These are phyloP conservation scores for Drosophila neonasuta DNA, from an alignment of 2,888 invertebrate species.

Conservation along the genomic window DNA sequence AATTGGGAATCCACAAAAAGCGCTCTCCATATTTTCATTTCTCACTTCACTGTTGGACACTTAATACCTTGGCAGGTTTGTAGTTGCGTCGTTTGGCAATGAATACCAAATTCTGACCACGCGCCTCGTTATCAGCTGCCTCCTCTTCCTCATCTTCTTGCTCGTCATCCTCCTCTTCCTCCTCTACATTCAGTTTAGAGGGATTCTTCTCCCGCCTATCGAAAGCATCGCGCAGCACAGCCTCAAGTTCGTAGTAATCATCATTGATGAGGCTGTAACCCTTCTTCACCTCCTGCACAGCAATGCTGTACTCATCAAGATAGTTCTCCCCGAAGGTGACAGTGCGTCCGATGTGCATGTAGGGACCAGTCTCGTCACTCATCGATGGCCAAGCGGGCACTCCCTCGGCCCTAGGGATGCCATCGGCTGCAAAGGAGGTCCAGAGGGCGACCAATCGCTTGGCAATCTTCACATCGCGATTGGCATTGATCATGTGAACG, in stretches of 20 bases:
- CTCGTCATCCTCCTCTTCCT: slow-evolving; percentile 36
- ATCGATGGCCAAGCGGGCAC: slow-evolving; percentile 79
- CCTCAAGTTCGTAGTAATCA: slow-evolving; percentile 76
- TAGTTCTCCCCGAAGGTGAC: slow-evolving; percentile 77
- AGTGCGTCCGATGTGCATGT: slow-evolving; percentile 77
- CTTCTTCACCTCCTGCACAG: slow-evolving; percentile 70
- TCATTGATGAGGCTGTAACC: slow-evolving; percentile 78
- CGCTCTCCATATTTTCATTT: neutral
- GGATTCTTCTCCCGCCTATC: slow-evolving; percentile 18
- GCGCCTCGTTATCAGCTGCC: slow-evolving; percentile 42
- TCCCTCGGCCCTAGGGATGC: slow-evolving; percentile 75
- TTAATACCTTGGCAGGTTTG: slow-evolving; percentile 3
- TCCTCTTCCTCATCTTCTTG: slow-evolving; percentile 33
- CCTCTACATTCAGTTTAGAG: neutral
- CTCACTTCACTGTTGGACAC: neutral
- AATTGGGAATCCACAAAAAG: neutral
- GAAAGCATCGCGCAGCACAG: slow-evolving; percentile 39
- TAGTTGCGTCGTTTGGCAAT: slow-evolving; percentile 61
- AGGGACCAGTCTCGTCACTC: slow-evolving; percentile 80
- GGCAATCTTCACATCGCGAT: slow-evolving; percentile 81
- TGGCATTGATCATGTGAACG: slow-evolving; percentile 74
- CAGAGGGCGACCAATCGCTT: slow-evolving; percentile 82
- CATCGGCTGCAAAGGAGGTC: slow-evolving; percentile 81
- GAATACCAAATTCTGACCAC: slow-evolving; percentile 63
- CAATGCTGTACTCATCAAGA: slow-evolving; percentile 78